These are phyloP conservation scores for Stenchaetothrips biformis DNA, from an alignment of 2,888 invertebrate species.

Conservation along the genomic window DNA sequence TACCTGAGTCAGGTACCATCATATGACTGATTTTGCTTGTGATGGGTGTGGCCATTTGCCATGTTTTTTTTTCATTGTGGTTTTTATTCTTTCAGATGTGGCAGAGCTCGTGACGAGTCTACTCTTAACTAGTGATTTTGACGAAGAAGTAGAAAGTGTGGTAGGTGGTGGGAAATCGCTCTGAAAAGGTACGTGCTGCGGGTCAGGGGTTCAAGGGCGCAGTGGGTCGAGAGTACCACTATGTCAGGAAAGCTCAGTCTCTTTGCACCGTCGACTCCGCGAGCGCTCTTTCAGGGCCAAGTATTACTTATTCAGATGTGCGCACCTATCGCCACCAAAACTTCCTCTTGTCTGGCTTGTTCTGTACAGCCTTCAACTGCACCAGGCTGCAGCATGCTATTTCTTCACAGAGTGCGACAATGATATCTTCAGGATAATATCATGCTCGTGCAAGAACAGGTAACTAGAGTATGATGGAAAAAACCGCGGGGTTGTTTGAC, in stretches of 20 bases:
- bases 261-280: not conserved
- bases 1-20: no score
- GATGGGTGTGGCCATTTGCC: no score
- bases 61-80: not conserved
- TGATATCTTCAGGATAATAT: conserved; percentile 40
- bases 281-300: not conserved
- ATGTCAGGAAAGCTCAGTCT: not conserved
- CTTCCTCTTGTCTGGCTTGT: conserved; percentile 23
- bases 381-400: not conserved
- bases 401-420: conserved; percentile 38
- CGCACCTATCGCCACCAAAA: conserved; percentile 17
- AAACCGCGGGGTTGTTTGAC: not conserved
- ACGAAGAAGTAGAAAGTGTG: conserved; percentile 27
- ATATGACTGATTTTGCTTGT: no score
- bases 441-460: conserved; percentile 40
- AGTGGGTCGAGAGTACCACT: not conserved
- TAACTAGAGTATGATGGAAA: conserved; percentile 28
- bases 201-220: not conserved
- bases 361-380: not conserved
- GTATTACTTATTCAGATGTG: not conserved
- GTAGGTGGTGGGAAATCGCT: conserved; percentile 32
- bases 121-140: conserved; percentile 30
- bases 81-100: conserved; percentile 59
- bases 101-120: conserved; percentile 30
- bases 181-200: not conserved